Percentiles rank a stretch among this genome's conserved stretches.
Conservation (phyloP, 2,113 vertebrate species). For the Nesogale talazaci region DNA sequence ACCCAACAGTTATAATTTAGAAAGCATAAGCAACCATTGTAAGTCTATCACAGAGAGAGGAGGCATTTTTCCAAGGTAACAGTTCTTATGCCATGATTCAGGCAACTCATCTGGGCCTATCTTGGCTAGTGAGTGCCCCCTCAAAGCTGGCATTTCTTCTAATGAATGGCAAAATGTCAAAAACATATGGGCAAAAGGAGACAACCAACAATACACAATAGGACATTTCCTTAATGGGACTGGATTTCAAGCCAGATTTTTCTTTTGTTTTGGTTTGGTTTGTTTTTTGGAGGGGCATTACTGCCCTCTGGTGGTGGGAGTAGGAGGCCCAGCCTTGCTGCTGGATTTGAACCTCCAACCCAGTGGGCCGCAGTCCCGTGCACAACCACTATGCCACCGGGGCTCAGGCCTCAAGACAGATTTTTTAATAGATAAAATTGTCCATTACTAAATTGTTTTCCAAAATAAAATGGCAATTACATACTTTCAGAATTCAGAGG, state of each 20-base stretch:
- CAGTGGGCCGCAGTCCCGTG: too few species aligned
- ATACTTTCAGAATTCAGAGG: slow-evolving; percentile 30
- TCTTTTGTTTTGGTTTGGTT: too few species aligned
- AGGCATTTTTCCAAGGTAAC: slow-evolving; percentile 70
- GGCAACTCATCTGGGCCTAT: slow-evolving; percentile 54
- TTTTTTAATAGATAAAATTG: slow-evolving; percentile 42
- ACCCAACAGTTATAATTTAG: slow-evolving; percentile 36
- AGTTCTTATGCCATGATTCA: neutral
- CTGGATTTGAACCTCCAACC: too few species aligned
- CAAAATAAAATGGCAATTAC: neutral
- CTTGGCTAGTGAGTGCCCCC: slow-evolving; percentile 64
- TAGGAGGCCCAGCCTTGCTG: too few species aligned
- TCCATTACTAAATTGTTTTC: neutral
- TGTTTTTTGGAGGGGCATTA: too few species aligned
- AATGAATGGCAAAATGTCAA: slow-evolving; percentile 41
- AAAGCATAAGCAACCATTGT: slow-evolving; percentile 56
- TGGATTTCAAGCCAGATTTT: slow-evolving; percentile 23
- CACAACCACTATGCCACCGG: too few species aligned
- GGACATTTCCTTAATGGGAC: slow-evolving; percentile 48
- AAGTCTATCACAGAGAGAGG: slow-evolving; percentile 47
- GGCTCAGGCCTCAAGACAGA: neutral
- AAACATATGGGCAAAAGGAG: slow-evolving; percentile 61
- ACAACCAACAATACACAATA: slow-evolving; percentile 51
- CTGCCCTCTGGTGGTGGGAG: too few species aligned
- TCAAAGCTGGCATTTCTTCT: slow-evolving; percentile 59